Evolutionary conservation across 2,797 vertebrate genomes (phyloP).

Genomic region (Ciconia nigra): DNA sequence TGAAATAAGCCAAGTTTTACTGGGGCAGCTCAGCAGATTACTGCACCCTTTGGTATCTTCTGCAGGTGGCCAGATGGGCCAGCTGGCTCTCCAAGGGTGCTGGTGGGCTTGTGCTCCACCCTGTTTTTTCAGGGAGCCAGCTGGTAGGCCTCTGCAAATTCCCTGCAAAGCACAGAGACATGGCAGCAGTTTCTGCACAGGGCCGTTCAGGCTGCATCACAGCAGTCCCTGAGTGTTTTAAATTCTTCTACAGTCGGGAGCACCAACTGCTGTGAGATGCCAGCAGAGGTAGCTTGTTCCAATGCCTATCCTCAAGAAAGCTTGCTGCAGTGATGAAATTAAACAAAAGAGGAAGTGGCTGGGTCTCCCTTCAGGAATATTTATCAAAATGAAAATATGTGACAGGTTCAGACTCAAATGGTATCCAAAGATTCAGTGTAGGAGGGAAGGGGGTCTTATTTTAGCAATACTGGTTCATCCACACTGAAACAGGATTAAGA

Average conservation of each 20-base stretch:
- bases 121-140: not conserved
- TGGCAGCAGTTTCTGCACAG: not conserved
- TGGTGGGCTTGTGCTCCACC: not conserved
- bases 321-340: not conserved
- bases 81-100: not conserved
- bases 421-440: not conserved
- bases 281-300: not conserved
- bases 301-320: not conserved
- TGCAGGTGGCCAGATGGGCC: not conserved
- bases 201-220: not conserved
- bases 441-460: not conserved
- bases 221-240: not conserved
- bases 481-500: not conserved
- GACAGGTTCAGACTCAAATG: not conserved
- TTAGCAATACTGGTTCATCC: not conserved
- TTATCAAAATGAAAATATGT: not conserved
- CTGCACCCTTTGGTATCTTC: not conserved
- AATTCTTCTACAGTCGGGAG: not conserved
- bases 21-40: not conserved
- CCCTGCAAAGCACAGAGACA: not conserved
- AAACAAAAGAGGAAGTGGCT: not conserved
- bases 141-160: not conserved
- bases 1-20: not conserved
- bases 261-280: not conserved
- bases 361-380: not conserved